Evolutionary conservation across 2,888 invertebrate genomes (phyloP).

Genomic region (Erebia ligea): DNA sequence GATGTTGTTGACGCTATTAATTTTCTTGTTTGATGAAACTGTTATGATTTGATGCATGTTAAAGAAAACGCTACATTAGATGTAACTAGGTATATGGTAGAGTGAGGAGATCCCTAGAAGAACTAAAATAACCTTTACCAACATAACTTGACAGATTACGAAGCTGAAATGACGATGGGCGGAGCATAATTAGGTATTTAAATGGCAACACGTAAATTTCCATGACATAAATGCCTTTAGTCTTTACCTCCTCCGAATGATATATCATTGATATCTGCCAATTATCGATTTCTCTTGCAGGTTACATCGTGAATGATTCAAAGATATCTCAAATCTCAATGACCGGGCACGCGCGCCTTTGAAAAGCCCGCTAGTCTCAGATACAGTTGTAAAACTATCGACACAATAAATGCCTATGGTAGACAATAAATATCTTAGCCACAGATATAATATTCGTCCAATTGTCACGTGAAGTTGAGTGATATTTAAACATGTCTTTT

Average conservation of each 20-base stretch:
- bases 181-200: background rate
- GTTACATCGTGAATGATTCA: slow-evolving; percentile 18
- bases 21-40: slow-evolving; percentile 12
- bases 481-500: background rate
- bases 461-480: background rate
- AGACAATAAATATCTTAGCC: too few species aligned
- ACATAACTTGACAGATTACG: too few species aligned
- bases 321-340: slow-evolving; percentile 27
- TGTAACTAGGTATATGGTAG: too few species aligned
- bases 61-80: too few species aligned
- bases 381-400: background rate
- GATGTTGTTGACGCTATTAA: slow-evolving; percentile 32
- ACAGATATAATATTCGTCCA: too few species aligned
- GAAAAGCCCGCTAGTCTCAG: slow-evolving; percentile 27
- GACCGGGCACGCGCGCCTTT: slow-evolving; percentile 26
- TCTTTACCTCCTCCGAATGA: background rate
- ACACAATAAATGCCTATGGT: background rate
- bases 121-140: too few species aligned
- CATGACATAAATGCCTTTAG: background rate
- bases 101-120: too few species aligned
- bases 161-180: too few species aligned
- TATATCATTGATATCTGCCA: slow-evolving; percentile 3
- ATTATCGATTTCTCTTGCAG: slow-evolving; percentile 29
- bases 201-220: slow-evolving; percentile 4
- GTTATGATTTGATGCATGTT: background rate